Percentiles rank a stretch among this genome's conserved stretches.
phyloP scores from a whole-genome alignment of 2,888 invertebrate species.

The Callosobruchus maculatus region DNA sequence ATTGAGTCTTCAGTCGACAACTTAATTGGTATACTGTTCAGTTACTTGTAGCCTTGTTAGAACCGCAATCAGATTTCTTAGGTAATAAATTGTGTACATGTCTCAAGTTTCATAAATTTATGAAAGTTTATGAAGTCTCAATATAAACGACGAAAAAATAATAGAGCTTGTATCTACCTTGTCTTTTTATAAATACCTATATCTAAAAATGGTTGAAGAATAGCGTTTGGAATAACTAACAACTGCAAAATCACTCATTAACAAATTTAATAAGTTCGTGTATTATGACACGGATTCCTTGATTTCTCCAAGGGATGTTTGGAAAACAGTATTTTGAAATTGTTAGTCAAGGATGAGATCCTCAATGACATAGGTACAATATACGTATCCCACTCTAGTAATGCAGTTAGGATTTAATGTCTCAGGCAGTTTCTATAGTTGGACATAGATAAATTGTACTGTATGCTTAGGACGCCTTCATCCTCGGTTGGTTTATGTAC shows the following conservation, averaged over 20 bases:
- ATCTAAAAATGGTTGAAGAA: neutral
- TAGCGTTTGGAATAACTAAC: neutral
- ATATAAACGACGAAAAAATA: neutral
- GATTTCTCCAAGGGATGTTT: neutral
- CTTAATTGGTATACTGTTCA: no score
- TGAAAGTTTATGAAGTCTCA: no score
- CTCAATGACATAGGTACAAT: neutral
- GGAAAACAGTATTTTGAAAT: neutral
- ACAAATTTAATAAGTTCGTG: neutral
- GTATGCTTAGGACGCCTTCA: neutral
- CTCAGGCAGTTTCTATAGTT: neutral
- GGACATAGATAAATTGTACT: neutral
- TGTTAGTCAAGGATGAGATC: neutral
- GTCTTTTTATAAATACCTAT: slow-evolving; percentile 36
- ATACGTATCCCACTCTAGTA: neutral
- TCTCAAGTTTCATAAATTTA: no score
- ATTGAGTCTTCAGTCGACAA: no score
- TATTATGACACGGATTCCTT: neutral
- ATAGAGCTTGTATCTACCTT: slow-evolving; percentile 50
- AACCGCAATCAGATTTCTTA: no score
- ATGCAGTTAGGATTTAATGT: neutral
- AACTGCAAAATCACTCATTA: neutral
- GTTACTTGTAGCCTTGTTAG: no score
- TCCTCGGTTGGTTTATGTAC: neutral
- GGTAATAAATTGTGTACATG: no score